A percentile compares a stretch with the other conserved stretches of the same genome.
Evolutionary conservation across 1,140 invertebrate species (phyloP).

Genomic region (roundworm (Caenorhabditis elegans)): WBcel235 BX284602.5:6759001-6759500

Average conservation of each 20-base stretch:
- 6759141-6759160: not conserved
- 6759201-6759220: too few species aligned
- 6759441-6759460: slow-evolving; percentile 34
- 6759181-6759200: too few species aligned
- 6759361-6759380: not conserved
- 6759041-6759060: not conserved
- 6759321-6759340: not conserved
- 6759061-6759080: not conserved
- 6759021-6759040: not conserved
- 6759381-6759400: slow-evolving; percentile 44
- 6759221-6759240: too few species aligned
- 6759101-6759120: not conserved
- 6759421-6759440: slow-evolving; percentile 48
- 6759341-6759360: not conserved
- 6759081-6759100: not conserved
- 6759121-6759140: not conserved
- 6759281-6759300: not conserved
- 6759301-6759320: not conserved
- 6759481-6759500: not conserved
- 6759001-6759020: not conserved
- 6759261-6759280: too few species aligned
- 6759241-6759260: too few species aligned
- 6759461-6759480: not conserved
- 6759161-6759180: too few species aligned
- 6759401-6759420: slow-evolving; percentile 48